phyloP scores from a whole-genome alignment of 2,113 vertebrate species.

The human (Homo sapiens) region DNA sequence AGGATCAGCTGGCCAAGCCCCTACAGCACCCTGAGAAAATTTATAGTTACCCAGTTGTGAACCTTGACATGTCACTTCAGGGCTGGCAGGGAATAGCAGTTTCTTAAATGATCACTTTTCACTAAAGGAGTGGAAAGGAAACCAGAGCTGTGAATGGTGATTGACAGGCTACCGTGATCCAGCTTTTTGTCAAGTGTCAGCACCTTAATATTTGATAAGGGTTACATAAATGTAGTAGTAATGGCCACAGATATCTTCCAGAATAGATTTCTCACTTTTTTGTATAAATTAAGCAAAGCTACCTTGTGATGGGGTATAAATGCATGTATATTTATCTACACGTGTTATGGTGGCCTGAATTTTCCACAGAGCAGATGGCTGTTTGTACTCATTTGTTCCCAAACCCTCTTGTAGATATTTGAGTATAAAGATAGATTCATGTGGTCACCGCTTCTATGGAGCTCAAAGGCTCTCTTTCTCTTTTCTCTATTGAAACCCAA shows the following conservation, averaged over 20 bases:
- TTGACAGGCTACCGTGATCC: neutral
- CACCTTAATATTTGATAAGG: neutral
- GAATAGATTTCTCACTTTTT: neutral
- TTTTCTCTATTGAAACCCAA: slow-evolving; percentile 38
- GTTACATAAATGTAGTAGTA: neutral
- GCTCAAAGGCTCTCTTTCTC: neutral
- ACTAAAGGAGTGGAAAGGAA: neutral
- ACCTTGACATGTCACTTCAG: neutral
- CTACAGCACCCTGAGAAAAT: neutral
- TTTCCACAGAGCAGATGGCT: neutral
- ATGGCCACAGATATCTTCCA: neutral
- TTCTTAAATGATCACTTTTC: neutral
- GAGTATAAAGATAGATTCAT: neutral
- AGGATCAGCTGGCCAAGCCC: neutral
- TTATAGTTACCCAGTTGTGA: neutral
- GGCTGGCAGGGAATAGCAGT: neutral
- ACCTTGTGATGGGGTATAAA: neutral
- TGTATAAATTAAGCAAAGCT: neutral
- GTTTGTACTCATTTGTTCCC: neutral
- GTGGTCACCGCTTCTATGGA: neutral
- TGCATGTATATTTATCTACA: neutral
- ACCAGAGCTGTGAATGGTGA: neutral
- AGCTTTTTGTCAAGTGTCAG: neutral
- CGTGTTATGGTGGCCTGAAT: neutral
- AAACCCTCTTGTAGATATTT: neutral